Conservation (phyloP, 1,140 invertebrate genomes). For the Drosophila kanapiae region DNA sequence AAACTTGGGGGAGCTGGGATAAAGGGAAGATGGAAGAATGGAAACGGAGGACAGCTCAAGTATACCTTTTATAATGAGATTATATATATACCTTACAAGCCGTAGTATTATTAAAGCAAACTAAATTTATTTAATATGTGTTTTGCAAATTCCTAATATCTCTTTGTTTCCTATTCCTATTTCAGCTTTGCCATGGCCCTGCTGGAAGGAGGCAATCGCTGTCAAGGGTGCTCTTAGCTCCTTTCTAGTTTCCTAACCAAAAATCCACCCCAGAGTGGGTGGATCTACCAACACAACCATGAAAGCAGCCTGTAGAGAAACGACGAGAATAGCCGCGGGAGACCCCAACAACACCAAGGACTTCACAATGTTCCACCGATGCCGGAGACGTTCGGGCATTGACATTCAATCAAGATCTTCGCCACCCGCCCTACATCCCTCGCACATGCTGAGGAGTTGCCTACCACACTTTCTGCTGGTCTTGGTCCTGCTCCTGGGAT, state of each 20-base stretch:
- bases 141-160: no score
- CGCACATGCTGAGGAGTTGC: slow-evolving; percentile 19
- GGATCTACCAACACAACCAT: slow-evolving; percentile 22
- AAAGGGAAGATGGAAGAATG: neutral
- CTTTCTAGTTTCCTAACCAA: neutral
- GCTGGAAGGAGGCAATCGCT: slow-evolving; percentile 25
- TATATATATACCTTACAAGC: no score
- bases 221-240: slow-evolving; percentile 31
- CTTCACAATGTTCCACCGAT: slow-evolving; percentile 69
- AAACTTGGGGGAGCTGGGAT: neutral
- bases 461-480: slow-evolving; percentile 14
- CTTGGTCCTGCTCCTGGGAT: slow-evolving; percentile 28
- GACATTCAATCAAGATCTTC: neutral
- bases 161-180: neutral
- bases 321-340: slow-evolving; percentile 16
- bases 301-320: slow-evolving; percentile 20
- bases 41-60: neutral
- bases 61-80: neutral
- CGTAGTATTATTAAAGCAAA: no score
- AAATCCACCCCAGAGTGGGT: slow-evolving; percentile 17
- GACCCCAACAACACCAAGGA: slow-evolving; percentile 40
- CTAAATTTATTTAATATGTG: neutral
- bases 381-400: slow-evolving; percentile 54
- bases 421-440: slow-evolving; percentile 27
- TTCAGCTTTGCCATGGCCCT: slow-evolving; percentile 39